phyloP scores from a whole-genome alignment of 2,113 vertebrate genomes.

The Anarhynchus alexandrinus region DNA sequence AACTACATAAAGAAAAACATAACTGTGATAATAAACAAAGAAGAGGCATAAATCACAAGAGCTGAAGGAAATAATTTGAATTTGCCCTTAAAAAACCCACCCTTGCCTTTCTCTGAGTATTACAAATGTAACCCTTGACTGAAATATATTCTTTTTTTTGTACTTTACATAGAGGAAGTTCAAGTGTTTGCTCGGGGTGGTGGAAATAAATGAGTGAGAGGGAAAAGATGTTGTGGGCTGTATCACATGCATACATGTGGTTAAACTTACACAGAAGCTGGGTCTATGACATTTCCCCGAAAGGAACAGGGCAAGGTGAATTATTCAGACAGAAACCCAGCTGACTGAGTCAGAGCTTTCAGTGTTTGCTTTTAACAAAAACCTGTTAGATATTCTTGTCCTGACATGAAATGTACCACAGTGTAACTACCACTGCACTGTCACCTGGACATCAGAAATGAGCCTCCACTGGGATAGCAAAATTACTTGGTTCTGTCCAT shows the following conservation, averaged over 20 bases:
- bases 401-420: neutral
- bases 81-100: neutral
- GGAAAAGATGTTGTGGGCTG: neutral
- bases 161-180: neutral
- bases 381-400: neutral
- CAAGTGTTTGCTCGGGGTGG: neutral
- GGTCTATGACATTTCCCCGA: neutral
- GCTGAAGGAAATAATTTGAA: neutral
- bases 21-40: neutral
- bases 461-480: neutral
- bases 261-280: neutral
- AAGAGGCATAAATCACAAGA: neutral
- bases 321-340: neutral
- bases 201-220: neutral
- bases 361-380: neutral
- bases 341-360: neutral
- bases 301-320: neutral
- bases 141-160: neutral
- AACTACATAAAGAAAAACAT: neutral
- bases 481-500: neutral
- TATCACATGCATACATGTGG: neutral
- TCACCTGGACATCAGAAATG: neutral
- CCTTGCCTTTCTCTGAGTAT: neutral
- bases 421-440: neutral
- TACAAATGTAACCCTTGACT: neutral